Base-by-base conservation (phyloP, 2,888 invertebrate genomes). In the Danaus chrysippus region DNA sequence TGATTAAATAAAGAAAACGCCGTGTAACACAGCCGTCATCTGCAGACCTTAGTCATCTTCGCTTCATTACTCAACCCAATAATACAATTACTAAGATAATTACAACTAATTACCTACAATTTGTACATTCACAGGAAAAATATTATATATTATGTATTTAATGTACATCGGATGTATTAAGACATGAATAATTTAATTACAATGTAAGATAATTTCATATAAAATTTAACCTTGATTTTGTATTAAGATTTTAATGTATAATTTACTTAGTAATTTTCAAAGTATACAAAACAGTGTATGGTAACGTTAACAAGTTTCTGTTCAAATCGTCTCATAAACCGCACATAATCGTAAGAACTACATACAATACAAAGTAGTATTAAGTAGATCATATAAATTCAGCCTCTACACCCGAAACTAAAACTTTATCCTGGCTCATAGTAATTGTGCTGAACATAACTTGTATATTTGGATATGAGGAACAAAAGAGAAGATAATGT, bases 351-450 rank as follows among this genome's bases (percentile, higher is more conserved):
- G 42, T 19, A 43, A 15, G 15, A 34, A 59, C 54, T 44, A 44
- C 34, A 10, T 44, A 54, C 44, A 44, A 23, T 46, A 44, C 64
- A 61, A 68, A 65, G 62, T 71, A 68, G 70, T 70, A 70, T 74
- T 77, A 83, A 83, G 80, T 77, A 80, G 84, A 82, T 83, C 80
- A 78, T 85, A 84, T 83, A 84, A 78, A 85, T 85, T 84, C 83
- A 81, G 74, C 74, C 59, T 67, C 61, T 64, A 67, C 65, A 57
- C 65, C 63, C 68, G 70, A 73, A 74, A 74, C 77, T 76, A 78
- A 74, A 78, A 77, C 71, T 73, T 72, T 71, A 71, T 71, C 71
- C 49, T 52, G 63, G 56, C 53, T 44, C 71, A 69, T 71, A 71
- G 71, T 71, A 66, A 70, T 68, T 70, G 73, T 70, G 66, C 60